Evolutionary conservation across 1,140 invertebrate genomes (phyloP).

Genomic region (Drosophila kurseongensis): DNA sequence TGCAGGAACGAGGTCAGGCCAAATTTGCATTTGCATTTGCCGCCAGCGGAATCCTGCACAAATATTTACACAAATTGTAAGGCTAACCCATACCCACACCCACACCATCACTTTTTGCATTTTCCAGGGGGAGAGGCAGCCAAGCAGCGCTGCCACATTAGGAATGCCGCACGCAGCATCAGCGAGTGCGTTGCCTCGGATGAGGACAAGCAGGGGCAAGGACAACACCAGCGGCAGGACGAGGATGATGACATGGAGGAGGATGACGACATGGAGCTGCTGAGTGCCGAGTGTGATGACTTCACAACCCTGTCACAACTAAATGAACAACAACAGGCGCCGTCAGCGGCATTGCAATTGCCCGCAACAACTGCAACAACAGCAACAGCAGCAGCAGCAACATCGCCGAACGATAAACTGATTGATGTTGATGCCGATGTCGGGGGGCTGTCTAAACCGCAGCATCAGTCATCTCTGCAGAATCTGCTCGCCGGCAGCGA

Average conservation of each 20-base stretch:
- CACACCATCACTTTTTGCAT: slow-evolving; percentile 22
- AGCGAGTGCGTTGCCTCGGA: slow-evolving; percentile 78
- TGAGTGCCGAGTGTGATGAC: slow-evolving; percentile 78
- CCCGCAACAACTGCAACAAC: slow-evolving; percentile 40
- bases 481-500: slow-evolving; percentile 76
- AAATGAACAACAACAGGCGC: slow-evolving; percentile 79
- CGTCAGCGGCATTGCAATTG: slow-evolving; percentile 54
- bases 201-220: slow-evolving; percentile 41
- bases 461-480: slow-evolving; percentile 72
- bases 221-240: slow-evolving; percentile 13
- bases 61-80: slow-evolving; percentile 72
- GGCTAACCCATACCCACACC: slow-evolving; percentile 22
- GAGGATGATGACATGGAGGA: slow-evolving; percentile 24
- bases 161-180: slow-evolving; percentile 78
- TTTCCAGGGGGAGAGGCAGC: slow-evolving; percentile 13
- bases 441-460: slow-evolving; percentile 55
- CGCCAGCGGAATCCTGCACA: slow-evolving; percentile 50
- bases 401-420: slow-evolving; percentile 63
- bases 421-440: slow-evolving; percentile 65
- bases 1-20: slow-evolving; percentile 65
- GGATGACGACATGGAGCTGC: slow-evolving; percentile 61
- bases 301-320: slow-evolving; percentile 83
- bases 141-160: slow-evolving; percentile 59
- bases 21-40: slow-evolving; percentile 71
- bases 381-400: slow-evolving; percentile 4